These are phyloP conservation scores for Drosophila kuntzei DNA, from an alignment of 2,888 invertebrate genomes.

Conservation along the genomic window DNA sequence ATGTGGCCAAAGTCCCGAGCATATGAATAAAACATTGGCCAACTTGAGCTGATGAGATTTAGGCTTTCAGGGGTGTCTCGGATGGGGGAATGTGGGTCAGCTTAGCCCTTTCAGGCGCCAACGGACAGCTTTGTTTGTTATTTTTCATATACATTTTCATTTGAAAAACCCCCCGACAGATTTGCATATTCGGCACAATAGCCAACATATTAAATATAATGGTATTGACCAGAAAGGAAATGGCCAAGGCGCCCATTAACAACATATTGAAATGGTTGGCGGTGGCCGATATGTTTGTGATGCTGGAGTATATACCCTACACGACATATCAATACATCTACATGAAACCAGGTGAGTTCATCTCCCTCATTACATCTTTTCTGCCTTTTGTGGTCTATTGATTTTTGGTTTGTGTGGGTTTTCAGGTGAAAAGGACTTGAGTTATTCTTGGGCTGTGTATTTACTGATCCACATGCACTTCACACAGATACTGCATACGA, in stretches of 20 bases:
- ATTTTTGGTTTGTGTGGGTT: neutral
- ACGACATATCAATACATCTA: constrained; percentile 89
- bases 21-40: constrained; percentile 48
- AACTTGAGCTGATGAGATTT: constrained; percentile 20
- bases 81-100: constrained; percentile 4
- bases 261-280: constrained; percentile 93
- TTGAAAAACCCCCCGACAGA: constrained; percentile 85
- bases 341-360: constrained; percentile 87
- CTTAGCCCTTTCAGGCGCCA: neutral
- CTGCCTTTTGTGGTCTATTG: neutral
- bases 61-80: neutral
- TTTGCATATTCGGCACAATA: constrained; percentile 94
- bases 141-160: constrained; percentile 1
- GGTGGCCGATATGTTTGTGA: constrained; percentile 95
- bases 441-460: constrained; percentile 93
- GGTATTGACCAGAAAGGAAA: constrained; percentile 92
- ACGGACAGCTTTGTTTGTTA: constrained; percentile 16
- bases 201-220: constrained; percentile 95
- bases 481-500: constrained; percentile 94
- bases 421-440: constrained; percentile 94
- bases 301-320: constrained; percentile 94
- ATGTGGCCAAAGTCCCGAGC: constrained; percentile 7
- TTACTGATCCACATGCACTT: constrained; percentile 95
- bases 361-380: too few species aligned
- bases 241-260: constrained; percentile 94